Conservation (phyloP, 2,113 vertebrate genomes). For the Xyrauchen texanus region DNA sequence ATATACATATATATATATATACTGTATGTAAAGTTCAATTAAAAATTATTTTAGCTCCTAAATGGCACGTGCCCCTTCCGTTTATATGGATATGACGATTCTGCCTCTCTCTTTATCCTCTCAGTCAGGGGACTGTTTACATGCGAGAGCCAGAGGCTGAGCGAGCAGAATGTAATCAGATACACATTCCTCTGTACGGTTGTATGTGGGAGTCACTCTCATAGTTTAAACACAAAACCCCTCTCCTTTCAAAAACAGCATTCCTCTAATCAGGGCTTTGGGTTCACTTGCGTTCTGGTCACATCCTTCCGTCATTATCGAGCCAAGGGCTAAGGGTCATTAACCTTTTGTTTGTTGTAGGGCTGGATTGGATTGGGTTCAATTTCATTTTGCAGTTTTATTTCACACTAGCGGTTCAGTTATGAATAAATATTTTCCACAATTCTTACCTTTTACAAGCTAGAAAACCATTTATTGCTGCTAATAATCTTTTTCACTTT, state of each 20-base stretch:
- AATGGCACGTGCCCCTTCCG: too few relatives aligned
- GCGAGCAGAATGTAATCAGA: slow-evolving; percentile 49
- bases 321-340: slow-evolving; percentile 19
- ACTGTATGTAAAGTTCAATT: too few relatives aligned
- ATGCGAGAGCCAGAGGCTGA: slow-evolving; percentile 19
- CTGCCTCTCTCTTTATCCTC: neutral
- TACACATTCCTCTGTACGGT: slow-evolving; percentile 45
- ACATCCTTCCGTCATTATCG: slow-evolving; percentile 24
- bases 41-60: too few relatives aligned
- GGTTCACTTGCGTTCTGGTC: slow-evolving; percentile 22
- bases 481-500: slow-evolving; percentile 18
- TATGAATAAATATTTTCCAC: neutral
- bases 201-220: slow-evolving; percentile 43
- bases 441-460: neutral
- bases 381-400: neutral
- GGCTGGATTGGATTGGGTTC: neutral
- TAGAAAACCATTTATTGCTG: neutral
- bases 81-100: too few relatives aligned
- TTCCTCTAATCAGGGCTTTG: slow-evolving; percentile 24
- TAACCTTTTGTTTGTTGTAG: neutral
- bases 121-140: slow-evolving; percentile 62
- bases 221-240: slow-evolving; percentile 42
- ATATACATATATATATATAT: too few relatives aligned
- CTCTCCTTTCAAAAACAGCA: slow-evolving; percentile 19
- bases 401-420: neutral